Evolutionary conservation across 2,888 invertebrate genomes (phyloP), one percentile per base, ranked within the genome.

Genomic region (Chrysina gloriosa): DNA sequence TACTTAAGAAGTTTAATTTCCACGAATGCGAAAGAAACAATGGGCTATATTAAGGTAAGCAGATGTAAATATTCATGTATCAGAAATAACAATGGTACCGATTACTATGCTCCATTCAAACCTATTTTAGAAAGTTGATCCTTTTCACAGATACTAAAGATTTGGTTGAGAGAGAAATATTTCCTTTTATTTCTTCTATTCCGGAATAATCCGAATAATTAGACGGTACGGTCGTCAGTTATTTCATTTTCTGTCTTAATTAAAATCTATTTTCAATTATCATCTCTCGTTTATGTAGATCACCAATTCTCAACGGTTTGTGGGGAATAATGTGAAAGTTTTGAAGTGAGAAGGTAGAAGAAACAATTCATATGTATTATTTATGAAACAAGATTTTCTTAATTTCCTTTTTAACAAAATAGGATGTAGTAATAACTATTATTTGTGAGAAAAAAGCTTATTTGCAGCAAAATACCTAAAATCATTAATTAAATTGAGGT

Each of bases 51-150:
- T 77, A 77, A 75, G 75, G 76, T 71, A 70, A 75, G 76, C 75
- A 75, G 74, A 76, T 77, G 76, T 76, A 77, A 77, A 77, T 77
- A 77, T 77, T 77, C 77, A 77, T 77, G 76, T 76, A 74, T 71
- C 64, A 68, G 68, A 70, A 68, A 75, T 48, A 52, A 76, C 77
- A 77, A 77, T 77, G 72, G 77, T 72, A 70, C 67, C 74, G 74
- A 77, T 77, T 76, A 76, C 73, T 75, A 73, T 71, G 69, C 69
- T 74, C 73, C 73, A 75, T 75, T 75, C 73, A 73, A 72, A 70
- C 65, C 72, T 66, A 67, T 69, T 73, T 74, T 74, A 76, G 74
- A 77, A 75, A 74, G 72, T 69, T 69, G 77, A 77, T 77, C 71
- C 72, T 70, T 71, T 72, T 65, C 65, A 54, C 58, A 66, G 75